These are phyloP conservation scores for Pissodes strobi DNA, from an alignment of 1,140 invertebrate genomes.

Conservation along the genomic window DNA sequence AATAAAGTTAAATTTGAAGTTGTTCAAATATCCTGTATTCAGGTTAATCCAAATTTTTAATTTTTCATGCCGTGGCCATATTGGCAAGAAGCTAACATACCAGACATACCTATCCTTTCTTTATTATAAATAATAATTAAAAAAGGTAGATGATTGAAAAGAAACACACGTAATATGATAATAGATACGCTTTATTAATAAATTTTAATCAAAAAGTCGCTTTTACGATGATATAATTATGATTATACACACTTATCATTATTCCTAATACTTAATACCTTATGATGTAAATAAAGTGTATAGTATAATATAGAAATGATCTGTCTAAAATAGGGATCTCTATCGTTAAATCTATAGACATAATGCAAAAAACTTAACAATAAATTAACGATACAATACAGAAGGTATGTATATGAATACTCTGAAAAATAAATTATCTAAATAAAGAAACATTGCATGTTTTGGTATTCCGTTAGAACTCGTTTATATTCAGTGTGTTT, in stretches of 20 bases:
- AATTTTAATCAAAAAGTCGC: constrained; percentile 35
- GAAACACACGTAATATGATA: too few relatives aligned
- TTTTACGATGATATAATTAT: constrained; percentile 28
- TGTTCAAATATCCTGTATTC: too few relatives aligned
- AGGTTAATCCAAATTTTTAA: too few relatives aligned
- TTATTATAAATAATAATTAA: too few relatives aligned
- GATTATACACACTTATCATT: constrained; percentile 30
- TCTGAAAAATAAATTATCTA: constrained; percentile 51
- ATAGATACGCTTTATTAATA: constrained; percentile 36
- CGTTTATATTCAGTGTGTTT: too few relatives aligned
- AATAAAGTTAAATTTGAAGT: too few relatives aligned
- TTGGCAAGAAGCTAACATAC: too few relatives aligned
- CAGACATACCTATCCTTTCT: too few relatives aligned
- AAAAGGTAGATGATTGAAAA: too few relatives aligned
- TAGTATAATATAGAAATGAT: constrained; percentile 20
- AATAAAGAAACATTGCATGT: constrained; percentile 26
- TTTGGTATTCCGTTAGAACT: too few relatives aligned
- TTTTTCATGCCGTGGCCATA: too few relatives aligned
- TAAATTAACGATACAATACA: constrained; percentile 38
- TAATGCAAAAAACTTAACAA: constrained; percentile 38
- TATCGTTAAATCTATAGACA: constrained; percentile 24
- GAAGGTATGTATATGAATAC: constrained; percentile 50
- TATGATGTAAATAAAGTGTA: constrained; percentile 19
- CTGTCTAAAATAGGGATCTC: constrained; percentile 21
- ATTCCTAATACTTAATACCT: constrained; percentile 25